Evolutionary conservation across 2,797 vertebrate genomes (phyloP).

Genomic region (Micropoecilia bifurca): DNA sequence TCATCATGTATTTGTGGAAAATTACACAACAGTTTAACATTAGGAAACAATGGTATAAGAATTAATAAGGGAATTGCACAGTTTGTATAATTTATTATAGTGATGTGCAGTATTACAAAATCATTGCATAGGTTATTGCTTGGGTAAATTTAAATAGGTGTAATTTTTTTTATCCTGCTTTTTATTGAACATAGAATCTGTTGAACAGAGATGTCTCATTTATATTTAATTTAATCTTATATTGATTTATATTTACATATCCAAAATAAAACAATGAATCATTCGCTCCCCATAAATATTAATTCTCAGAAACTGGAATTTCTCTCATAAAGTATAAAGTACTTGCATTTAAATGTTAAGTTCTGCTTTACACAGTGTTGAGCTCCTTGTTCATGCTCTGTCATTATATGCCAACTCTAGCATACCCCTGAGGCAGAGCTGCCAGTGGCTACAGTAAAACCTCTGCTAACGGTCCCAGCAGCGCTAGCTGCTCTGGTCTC

Average conservation of each 20-base stretch:
- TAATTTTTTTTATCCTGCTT: not conserved
- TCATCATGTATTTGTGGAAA: not conserved
- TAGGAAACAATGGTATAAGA: not conserved
- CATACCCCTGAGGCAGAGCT: not conserved
- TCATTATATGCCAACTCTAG: not conserved
- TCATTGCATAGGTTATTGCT: not conserved
- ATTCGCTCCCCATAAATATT: not conserved
- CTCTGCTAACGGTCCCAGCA: slow-evolving; percentile 8
- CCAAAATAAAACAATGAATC: not conserved
- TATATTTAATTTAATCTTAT: not conserved
- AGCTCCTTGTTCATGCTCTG: not conserved
- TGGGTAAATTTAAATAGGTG: not conserved
- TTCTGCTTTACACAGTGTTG: not conserved
- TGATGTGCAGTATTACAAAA: not conserved
- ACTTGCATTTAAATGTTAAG: not conserved
- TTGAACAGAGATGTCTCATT: not conserved
- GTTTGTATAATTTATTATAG: not conserved
- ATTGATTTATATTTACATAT: not conserved
- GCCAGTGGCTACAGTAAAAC: slow-evolving; percentile 8
- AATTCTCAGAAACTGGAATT: not conserved
- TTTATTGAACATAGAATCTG: not conserved
- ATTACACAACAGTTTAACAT: not conserved
- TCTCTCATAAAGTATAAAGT: not conserved
- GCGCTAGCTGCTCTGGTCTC: slow-evolving; percentile 6
- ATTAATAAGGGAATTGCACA: not conserved